These are phyloP conservation scores for Metopia argyrocephala DNA, from an alignment of 2,888 invertebrate genomes.

Conservation along the genomic window DNA sequence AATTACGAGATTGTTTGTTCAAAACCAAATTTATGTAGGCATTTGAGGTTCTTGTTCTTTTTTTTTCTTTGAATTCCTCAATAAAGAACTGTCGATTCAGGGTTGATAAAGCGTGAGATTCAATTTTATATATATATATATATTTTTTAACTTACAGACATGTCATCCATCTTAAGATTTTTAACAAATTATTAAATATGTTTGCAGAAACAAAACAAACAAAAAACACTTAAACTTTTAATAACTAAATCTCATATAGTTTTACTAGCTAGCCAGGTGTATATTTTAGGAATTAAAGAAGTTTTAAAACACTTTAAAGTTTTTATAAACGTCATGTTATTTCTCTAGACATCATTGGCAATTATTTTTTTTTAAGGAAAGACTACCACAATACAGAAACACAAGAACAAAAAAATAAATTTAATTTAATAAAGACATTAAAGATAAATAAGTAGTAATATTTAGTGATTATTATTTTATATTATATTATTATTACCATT, in stretches of 20 bases:
- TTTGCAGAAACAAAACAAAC: neutral
- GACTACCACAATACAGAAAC: neutral
- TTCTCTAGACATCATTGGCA: slow-evolving; percentile 6
- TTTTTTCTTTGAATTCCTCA: slow-evolving; percentile 43
- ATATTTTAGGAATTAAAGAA: slow-evolving; percentile 26
- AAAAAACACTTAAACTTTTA: neutral
- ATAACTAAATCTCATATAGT: neutral
- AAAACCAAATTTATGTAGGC: neutral
- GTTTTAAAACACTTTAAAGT: slow-evolving; percentile 21
- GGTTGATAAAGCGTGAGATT: slow-evolving; percentile 58
- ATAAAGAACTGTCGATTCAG: slow-evolving; percentile 50
- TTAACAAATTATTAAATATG: slow-evolving; percentile 49
- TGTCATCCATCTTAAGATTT: slow-evolving; percentile 33
- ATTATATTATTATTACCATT: too few species aligned
- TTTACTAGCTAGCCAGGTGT: slow-evolving; percentile 55
- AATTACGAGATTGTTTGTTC: slow-evolving; percentile 45
- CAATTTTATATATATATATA: slow-evolving; percentile 1
- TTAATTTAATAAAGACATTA: too few species aligned
- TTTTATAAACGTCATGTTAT: slow-evolving; percentile 35
- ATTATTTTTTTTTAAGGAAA: slow-evolving; percentile 20
- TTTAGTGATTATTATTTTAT: too few species aligned
- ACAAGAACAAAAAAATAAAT: too few species aligned
- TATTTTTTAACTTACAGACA: slow-evolving; percentile 4
- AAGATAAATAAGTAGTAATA: too few species aligned
- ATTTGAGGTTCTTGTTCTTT: slow-evolving; percentile 26